Evolutionary conservation across 2,888 invertebrate species (phyloP), one percentile per base, ranked within the genome.

Genomic region (Empis livida): DNA sequence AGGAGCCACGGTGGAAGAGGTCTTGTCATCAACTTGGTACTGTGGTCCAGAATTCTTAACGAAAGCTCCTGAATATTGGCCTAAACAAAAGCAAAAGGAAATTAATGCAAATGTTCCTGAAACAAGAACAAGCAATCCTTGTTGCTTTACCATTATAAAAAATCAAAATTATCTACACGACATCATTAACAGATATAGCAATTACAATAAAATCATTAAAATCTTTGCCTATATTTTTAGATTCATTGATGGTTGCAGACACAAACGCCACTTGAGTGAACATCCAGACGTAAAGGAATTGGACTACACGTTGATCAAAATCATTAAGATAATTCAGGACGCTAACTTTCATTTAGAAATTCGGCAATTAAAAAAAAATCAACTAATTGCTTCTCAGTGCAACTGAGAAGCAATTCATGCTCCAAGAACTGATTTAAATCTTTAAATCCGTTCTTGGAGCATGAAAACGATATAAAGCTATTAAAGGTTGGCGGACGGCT

Each of bases 1-100:
- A 39, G 63, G 62, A 16, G 15, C 30, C 0, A 30, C 35, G 10
- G 43, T 32, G 38, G 23, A 14, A 31, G 32, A 45, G 11, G 3
- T 45, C 3, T 3, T 15, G 2, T 11, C 31, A 9, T 44, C 35
- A 13, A 37, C 6, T 30, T 45, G 45, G 35, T 45, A 11, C 9
- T 10, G 5, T 15, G 49, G 45, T 30, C 45, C 45, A 17, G 37
- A 48, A 11, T 45, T 50, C 35, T 42, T 44, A 23, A 16, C 27
- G 10, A 27, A 17, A 2, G 1, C 31, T 31, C 20, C 30, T 32
- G 32, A 32, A 32, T 13, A 5, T 32, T 13, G 11, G 20, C 20
- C 20, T 20, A 20, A 20, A 20, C 20, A 20, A 20, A 20, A 20
- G 5, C 20, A 5, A 20, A 20, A 20, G 20, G 20, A 20, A 20